Evolutionary conservation across 2,113 vertebrate species (phyloP).

Genomic region (Girardinichthys multiradiatus): DNA sequence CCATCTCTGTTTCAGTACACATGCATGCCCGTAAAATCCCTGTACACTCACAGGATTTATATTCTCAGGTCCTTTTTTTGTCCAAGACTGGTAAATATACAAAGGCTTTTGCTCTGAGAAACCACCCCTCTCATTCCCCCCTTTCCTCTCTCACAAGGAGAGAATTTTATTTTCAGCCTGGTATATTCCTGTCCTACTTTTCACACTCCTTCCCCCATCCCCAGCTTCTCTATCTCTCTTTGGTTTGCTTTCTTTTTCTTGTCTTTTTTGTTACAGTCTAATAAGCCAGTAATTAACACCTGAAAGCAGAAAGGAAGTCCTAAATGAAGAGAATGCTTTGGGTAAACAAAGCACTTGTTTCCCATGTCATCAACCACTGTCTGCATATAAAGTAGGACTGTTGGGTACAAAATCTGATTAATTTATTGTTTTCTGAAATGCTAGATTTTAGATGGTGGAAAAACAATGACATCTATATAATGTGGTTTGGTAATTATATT

Average conservation of each 20-base stretch:
- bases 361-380: slow-evolving; percentile 41
- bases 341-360: slow-evolving; percentile 57
- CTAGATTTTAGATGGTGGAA: slow-evolving; percentile 6
- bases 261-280: slow-evolving; percentile 50
- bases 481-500: not conserved
- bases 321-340: slow-evolving; percentile 52
- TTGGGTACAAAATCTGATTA: slow-evolving; percentile 14
- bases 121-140: not conserved
- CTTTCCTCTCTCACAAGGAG: slow-evolving; percentile 13
- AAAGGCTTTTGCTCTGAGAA: slow-evolving; percentile 5
- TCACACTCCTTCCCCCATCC: slow-evolving; percentile 12
- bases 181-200: slow-evolving; percentile 57
- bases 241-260: slow-evolving; percentile 2
- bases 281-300: slow-evolving; percentile 71
- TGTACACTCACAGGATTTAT: slow-evolving; percentile 27
- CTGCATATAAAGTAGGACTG: slow-evolving; percentile 46
- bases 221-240: slow-evolving; percentile 8
- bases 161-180: slow-evolving; percentile 31
- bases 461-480: slow-evolving; percentile 3
- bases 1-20: slow-evolving; percentile 1
- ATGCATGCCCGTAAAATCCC: slow-evolving; percentile 8
- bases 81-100: not conserved
- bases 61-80: slow-evolving; percentile 17
- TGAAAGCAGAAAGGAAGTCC: slow-evolving; percentile 49
- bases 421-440: slow-evolving; percentile 17